These are phyloP conservation scores for Cremastobaeus sp. DNA, from an alignment of 2,888 invertebrate genomes.

Conservation along the genomic window DNA sequence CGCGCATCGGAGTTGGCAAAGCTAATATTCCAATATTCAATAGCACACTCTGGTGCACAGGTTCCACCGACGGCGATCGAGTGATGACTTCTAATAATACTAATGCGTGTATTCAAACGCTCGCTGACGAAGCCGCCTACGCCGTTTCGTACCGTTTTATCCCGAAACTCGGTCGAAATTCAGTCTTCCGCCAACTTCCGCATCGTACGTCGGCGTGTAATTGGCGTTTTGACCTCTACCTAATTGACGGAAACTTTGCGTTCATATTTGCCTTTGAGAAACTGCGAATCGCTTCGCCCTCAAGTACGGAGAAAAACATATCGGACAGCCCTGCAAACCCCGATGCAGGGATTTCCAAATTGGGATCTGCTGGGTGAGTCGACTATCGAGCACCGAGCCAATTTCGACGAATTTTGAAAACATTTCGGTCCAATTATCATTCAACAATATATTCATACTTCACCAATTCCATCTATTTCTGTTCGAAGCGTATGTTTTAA, in stretches of 20 bases:
- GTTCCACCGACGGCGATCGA: slow-evolving; percentile 25
- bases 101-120: slow-evolving; percentile 37
- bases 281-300: slow-evolving; percentile 21
- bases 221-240: background rate
- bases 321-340: slow-evolving; percentile 66
- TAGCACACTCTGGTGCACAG: slow-evolving; percentile 2
- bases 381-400: too few relatives aligned
- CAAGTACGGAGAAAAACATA: slow-evolving; percentile 69
- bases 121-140: slow-evolving; percentile 63
- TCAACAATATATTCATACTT: too few relatives aligned
- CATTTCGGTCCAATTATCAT: too few relatives aligned
- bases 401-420: slow-evolving; percentile 1
- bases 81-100: slow-evolving; percentile 59
- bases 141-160: slow-evolving; percentile 61
- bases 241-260: slow-evolving; percentile 4
- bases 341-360: slow-evolving; percentile 64
- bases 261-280: slow-evolving; percentile 7
- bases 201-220: slow-evolving; percentile 61
- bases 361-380: slow-evolving; percentile 66
- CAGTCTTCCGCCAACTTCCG: slow-evolving; percentile 68
- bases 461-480: too few relatives aligned
- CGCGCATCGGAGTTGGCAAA: background rate
- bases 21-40: slow-evolving; percentile 33
- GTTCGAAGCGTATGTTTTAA: too few relatives aligned
- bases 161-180: slow-evolving; percentile 65